Evolutionary conservation across 2,888 invertebrate genomes (phyloP), one percentile per base, ranked within the genome.

Genomic region (Danaus chrysippus): DNA sequence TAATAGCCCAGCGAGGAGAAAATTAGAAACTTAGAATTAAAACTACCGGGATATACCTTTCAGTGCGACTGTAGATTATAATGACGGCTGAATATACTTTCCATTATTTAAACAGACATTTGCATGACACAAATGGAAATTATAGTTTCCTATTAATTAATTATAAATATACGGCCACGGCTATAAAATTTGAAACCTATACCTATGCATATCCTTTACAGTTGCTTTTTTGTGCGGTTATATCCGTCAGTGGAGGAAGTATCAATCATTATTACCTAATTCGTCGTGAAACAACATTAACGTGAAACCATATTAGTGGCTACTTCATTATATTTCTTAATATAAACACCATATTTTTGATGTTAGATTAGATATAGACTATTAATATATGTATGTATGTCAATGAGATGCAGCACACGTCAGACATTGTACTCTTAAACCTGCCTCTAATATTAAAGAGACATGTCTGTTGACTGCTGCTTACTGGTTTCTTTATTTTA

Each of bases 331-430:
- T 34, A 34, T 34, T 34, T 34, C 23, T 34, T 34, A 2, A 34
- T 34, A 34, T 34, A 34, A 34, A 34, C 23, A 34, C 23, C 23
- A 34, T 34, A 34, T 34, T 34, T 34, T 34, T 34, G 23, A 34
- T 34, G 23, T 34, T 34, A 5, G 23, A 34, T 34, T 34, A 34
- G 2, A 6, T 5, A 34, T 34, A 34, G 23, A 34, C 23, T 5
- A 84, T 81, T 80, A 82, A 86, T 78, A 68, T 78, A 86, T 85
- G 85, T 80, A 86, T 83, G 78, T 81, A 82, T 81, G 86, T 81
- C 80, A 87, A 87, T 86, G 81, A 83, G 78, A 87, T 84, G 80
- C 84, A 74, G 80, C 81, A 83, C 81, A 76, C 78, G 78, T 49
- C 46, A 76, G 79, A 67, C 55, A 64, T 62, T 60, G 55, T 73